A percentile compares a stretch with the other conserved stretches of the same genome.
Evolutionary conservation across 2,113 vertebrate species (phyloP).

Genomic region (Pelvicachromis taeniatus): DNA sequence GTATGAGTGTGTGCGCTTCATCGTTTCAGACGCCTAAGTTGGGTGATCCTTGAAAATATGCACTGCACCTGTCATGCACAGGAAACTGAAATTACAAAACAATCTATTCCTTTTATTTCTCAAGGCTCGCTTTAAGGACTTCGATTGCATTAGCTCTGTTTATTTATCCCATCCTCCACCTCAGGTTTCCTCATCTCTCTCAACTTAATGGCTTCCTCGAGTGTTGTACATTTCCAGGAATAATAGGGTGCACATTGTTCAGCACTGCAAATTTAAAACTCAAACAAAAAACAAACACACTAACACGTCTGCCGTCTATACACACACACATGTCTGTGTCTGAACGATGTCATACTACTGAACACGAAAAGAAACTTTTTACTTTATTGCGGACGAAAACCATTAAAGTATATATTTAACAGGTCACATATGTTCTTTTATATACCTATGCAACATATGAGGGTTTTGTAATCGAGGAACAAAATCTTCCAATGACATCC

Average conservation of each 20-base stretch:
- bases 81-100: constrained; percentile 38
- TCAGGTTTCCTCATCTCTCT: constrained; percentile 37
- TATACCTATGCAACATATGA: not conserved
- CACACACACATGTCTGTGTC: not conserved
- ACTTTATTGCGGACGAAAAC: not conserved
- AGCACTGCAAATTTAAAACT: not conserved
- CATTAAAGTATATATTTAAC: not conserved
- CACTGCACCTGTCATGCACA: constrained; percentile 58
- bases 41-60: constrained; percentile 51
- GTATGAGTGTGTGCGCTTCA: constrained; percentile 35
- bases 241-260: constrained; percentile 10
- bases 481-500: not conserved
- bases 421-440: not conserved
- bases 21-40: constrained; percentile 32
- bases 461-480: not conserved
- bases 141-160: constrained; percentile 22
- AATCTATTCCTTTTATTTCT: not conserved
- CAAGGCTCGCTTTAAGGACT: constrained; percentile 20
- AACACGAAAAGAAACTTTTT: constrained; percentile 4
- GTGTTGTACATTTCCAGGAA: constrained; percentile 54
- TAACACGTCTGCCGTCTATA: constrained; percentile 43
- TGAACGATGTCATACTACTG: constrained; percentile 25
- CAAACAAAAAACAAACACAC: not conserved
- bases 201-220: constrained; percentile 52
- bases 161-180: constrained; percentile 31